Evolutionary conservation across 2,113 vertebrate genomes (phyloP), one percentile per base, ranked within the genome.

Genomic region (Promerops cafer): DNA sequence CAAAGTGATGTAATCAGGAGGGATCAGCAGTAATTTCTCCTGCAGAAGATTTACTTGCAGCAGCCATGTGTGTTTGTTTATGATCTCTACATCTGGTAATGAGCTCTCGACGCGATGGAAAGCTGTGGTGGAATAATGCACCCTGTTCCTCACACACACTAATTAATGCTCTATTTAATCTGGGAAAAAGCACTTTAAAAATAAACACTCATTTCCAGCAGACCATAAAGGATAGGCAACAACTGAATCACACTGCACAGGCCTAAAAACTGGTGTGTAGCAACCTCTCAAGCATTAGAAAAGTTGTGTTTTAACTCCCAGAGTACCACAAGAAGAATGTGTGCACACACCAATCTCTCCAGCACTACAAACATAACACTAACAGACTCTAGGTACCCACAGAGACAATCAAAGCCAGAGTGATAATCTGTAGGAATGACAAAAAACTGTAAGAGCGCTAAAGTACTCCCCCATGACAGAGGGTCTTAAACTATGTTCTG

Each of bases 41-140:
- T 87, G 75, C 82, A 85, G 65, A 83, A 76, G 68, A 94, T 90
- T 94, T 93, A 92, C 83, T 72, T 23, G 63, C 88, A 93, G 78
- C 91, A 90, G 83, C 89, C 84, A 93, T 95, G 89, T 90, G 84
- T 96, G 85, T 83, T 83, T 96, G 94, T 95, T 96, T 97, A 96
- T 91, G 78, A 89, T 94, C 78, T 77, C 63, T 89, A 39, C 91
- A 87, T 91, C 92, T 96, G 96, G 88, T 91, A 95, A 95, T 47
- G 59, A 93, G 80, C 77, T 91, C 96, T 80, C 35, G 9, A 93
- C 47, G n/a, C 33, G 33, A 89, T 87, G 87, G 94, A 95, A 94
- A 94, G 85, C 88, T 90, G 88, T 0, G 11, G 77, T 93, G 89
- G 61, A 89, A 88, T 77, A 96, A 94, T 54, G 37, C 65, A 27